Base-by-base conservation (phyloP, 2,888 invertebrate species). In the Sipha maydis region DNA sequence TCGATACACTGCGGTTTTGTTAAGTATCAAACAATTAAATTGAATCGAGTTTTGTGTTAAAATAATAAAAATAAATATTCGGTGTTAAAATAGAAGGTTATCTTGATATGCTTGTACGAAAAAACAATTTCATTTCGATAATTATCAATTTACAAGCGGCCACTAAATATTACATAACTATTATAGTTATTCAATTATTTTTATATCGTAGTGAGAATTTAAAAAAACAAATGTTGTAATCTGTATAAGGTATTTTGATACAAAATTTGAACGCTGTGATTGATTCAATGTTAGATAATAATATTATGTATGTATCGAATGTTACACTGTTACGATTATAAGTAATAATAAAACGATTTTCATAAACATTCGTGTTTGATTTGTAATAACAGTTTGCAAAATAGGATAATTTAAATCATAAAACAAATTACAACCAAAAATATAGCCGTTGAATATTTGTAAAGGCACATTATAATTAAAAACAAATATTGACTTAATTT, bases 21-120 rank as follows among this genome's bases (percentile, higher is more conserved):
- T 31, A 31, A 69, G 69, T 3, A 69, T 69, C n/a, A 25, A 28
- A 28, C 28, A 69, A n/a, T 69, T 11, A 28, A 28, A 69, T 28
- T 28, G n/a, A 69, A 69, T 69, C 14, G 69, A 69, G 69, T 73
- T 76, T 76, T 54, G 54, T 78, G 41, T 41, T 28, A 48, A 77
- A 77, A 28, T 54, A 48, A 77, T 77, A 77, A 19, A 77, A 77
- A 54, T 56, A 56, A 78, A 78, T 56, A 78, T 78, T 56, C 34
- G 56, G 56, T 34, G 78, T 78, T 78, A 78, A 77, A 78, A 21
- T 56, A 21, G 34, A 56, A 78, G 78, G 78, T 78, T 78, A 78
- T 78, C 78, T 34, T 31, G 31, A 56, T 78, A 54, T 54, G 31
- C 78, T 54, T 78, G 34, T 34, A 34, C 4, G 34, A 34, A 34